Evolutionary conservation across 2,888 invertebrate genomes (phyloP).

Genomic region (Scelioninae gen. 1): DNA sequence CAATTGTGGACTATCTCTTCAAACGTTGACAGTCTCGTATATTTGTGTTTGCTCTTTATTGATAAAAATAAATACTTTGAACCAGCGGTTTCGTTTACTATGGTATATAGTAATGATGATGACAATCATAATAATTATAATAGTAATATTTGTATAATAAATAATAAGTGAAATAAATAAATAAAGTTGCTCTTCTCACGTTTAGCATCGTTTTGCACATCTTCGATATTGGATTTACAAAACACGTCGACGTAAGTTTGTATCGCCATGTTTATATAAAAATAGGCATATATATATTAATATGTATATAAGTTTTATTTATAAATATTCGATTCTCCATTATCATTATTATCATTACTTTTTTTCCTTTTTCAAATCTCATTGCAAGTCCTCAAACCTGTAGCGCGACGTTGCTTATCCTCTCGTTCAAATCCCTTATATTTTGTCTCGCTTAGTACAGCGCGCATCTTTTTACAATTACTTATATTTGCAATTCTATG

Average conservation of each 20-base stretch:
- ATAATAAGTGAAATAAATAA: constrained; percentile 84
- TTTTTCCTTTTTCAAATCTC: constrained; percentile 28
- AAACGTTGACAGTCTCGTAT: constrained; percentile 33
- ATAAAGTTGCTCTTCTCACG: constrained; percentile 82
- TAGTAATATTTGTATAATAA: constrained; percentile 78
- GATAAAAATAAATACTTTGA: constrained; percentile 84
- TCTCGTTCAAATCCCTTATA: constrained; percentile 43
- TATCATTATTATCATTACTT: constrained; percentile 43
- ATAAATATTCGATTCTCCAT: constrained; percentile 74
- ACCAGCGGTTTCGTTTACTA: constrained; percentile 78
- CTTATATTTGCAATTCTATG: constrained; percentile 35
- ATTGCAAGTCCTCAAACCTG: constrained; percentile 35
- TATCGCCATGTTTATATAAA: constrained; percentile 75
- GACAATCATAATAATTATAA: constrained; percentile 69
- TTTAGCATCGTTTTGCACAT: constrained; percentile 79
- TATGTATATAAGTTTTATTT: constrained; percentile 70
- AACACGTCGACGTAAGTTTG: constrained; percentile 72
- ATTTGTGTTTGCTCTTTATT: constrained; percentile 73
- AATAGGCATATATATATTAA: constrained; percentile 72
- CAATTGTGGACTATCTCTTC: constrained; percentile 16
- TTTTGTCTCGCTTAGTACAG: constrained; percentile 36
- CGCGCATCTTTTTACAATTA: constrained; percentile 45
- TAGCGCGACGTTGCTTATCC: constrained; percentile 44
- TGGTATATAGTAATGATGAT: constrained; percentile 75
- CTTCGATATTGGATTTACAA: constrained; percentile 77